phyloP scores from a whole-genome alignment of 2,888 invertebrate species.

The Lumbricus terrestris region DNA sequence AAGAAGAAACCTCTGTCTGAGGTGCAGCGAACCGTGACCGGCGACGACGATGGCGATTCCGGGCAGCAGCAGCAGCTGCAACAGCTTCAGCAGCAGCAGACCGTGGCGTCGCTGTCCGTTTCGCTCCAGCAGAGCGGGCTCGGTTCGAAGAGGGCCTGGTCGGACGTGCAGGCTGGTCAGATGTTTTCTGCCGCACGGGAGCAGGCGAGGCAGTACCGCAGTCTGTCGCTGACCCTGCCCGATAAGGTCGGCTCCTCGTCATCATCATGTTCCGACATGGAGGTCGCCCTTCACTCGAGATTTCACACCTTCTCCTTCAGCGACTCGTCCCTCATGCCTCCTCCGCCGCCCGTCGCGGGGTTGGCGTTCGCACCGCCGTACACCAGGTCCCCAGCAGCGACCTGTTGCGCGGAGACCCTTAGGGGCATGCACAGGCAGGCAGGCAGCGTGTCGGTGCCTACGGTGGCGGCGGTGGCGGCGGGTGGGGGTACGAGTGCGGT shows the following conservation, averaged over 20 bases:
- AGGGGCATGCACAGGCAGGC: neutral
- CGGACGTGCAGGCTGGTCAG: neutral
- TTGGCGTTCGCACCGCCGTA: neutral
- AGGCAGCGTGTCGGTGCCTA: neutral
- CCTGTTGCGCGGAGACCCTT: neutral
- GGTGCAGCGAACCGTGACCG: neutral
- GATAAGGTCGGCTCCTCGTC: neutral
- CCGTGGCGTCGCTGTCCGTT: neutral
- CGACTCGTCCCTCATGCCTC: neutral
- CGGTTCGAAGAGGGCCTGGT: neutral
- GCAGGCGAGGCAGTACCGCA: neutral
- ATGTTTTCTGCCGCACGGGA: neutral
- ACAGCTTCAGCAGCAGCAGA: too few species aligned
- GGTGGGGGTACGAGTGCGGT: neutral
- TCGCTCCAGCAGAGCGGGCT: neutral
- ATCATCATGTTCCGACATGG: too few species aligned
- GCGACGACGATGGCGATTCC: neutral
- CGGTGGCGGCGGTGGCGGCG: too few species aligned
- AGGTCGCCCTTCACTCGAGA: too few species aligned
- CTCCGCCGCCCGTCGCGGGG: neutral
- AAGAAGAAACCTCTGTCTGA: too few species aligned
- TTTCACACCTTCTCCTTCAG: neutral
- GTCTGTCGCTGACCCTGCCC: neutral
- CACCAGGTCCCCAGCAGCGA: neutral
- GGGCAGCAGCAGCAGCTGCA: too few species aligned